Base-by-base conservation (phyloP, 2,888 invertebrate species). In the Folsomia manolachei region DNA sequence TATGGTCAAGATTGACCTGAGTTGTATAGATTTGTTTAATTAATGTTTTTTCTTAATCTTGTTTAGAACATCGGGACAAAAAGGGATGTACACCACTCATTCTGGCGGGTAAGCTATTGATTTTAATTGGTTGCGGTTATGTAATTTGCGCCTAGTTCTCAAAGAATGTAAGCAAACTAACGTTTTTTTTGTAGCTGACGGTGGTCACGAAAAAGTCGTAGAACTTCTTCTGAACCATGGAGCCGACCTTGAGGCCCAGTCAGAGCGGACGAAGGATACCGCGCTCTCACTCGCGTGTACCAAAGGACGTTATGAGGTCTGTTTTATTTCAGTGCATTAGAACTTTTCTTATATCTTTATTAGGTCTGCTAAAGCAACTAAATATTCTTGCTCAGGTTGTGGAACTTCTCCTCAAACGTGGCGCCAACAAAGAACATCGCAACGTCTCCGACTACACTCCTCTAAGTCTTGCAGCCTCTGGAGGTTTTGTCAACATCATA, bases 381-480 rank as follows among this genome's bases (percentile, higher is more conserved):
- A n/a, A n/a, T 39, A 18, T 74, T 71, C 74, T 70, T 71, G 75
- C 81, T 19, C 72, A 86, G 87, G 91, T 97, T 52, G 97, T 97
- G 1, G 97, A 97, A 82, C 86, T 97, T 68, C 87, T 98, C 75
- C 87, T 98, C 69, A 90, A 89, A 78, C 89, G 94, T 75, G 92
- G 92, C 79, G 96, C 97, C 68, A 97, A 98, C 86, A 98, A 97
- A 85, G 95, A 95, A 83, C 98, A 99, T 85, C 90, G 98, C 70
- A 99, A 99, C 85, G 97, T 98, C 19, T 97, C 97, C 25, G 99
- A 99, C 85, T 99, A 99, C 84, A 99, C 99, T 11, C 99, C 99
- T 1, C 87, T 99, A n/a, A 97, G 97, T 83, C 87, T 99, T 77
- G 99, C 99, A 23, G 98, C 98, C 18, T 97, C 96, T 39, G 98